Conservation (phyloP, 1,140 invertebrate species). For the Penaeus vannamei region DNA sequence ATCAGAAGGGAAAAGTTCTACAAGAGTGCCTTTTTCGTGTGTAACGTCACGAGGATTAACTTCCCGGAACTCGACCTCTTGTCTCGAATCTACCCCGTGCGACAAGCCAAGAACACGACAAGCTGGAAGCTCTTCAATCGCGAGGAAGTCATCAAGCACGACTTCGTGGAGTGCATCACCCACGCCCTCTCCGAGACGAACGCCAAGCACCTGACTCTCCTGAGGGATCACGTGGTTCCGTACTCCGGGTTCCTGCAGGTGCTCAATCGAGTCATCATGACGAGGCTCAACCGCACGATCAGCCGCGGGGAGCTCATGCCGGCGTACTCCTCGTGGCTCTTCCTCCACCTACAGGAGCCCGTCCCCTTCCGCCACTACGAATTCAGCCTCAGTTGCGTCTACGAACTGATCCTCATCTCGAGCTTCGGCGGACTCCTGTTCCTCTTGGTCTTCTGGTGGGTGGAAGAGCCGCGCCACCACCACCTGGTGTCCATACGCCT, state of each 20-base stretch:
- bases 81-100: slow-evolving; percentile 43
- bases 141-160: slow-evolving; percentile 48
- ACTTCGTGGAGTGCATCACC: slow-evolving; percentile 49
- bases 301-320: slow-evolving; percentile 38
- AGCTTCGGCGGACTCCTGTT: slow-evolving; percentile 41
- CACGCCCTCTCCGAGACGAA: background rate
- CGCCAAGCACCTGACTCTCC: slow-evolving; percentile 22
- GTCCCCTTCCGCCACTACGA: slow-evolving; percentile 47
- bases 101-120: slow-evolving; percentile 41
- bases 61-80: slow-evolving; percentile 28
- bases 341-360: slow-evolving; percentile 61
- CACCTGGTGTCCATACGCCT: background rate
- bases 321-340: slow-evolving; percentile 44
- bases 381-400: slow-evolving; percentile 10
- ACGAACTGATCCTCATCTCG: slow-evolving; percentile 51
- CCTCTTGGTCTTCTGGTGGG: slow-evolving; percentile 41
- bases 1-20: slow-evolving; percentile 32
- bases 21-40: slow-evolving; percentile 43
- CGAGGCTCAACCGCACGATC: background rate
- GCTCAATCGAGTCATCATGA: slow-evolving; percentile 14
- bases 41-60: slow-evolving; percentile 27
- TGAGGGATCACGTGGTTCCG: slow-evolving; percentile 44
- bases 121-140: slow-evolving; percentile 48
- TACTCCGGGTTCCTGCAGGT: slow-evolving; percentile 40
- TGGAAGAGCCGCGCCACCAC: slow-evolving; percentile 40